These are phyloP conservation scores for Psilopogon haemacephalus DNA, from an alignment of 2,113 vertebrate species.

Conservation along the genomic window DNA sequence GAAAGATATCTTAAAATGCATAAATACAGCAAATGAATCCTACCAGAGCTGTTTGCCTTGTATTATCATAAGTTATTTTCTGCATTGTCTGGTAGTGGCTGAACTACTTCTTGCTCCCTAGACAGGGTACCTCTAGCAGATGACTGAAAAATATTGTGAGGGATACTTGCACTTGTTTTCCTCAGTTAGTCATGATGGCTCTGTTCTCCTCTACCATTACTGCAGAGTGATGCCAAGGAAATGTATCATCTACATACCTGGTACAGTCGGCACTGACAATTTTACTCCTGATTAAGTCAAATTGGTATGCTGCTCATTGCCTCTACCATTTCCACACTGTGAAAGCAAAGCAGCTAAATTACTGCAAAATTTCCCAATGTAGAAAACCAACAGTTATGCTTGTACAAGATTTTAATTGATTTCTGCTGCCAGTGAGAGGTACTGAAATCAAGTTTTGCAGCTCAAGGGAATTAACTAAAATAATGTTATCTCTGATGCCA, in stretches of 20 bases:
- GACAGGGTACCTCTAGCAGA: neutral
- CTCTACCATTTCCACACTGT: neutral
- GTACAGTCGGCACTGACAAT: neutral
- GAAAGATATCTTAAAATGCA: neutral
- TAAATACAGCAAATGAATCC: neutral
- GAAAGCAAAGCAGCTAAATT: neutral
- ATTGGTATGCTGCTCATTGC: neutral
- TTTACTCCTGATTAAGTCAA: neutral
- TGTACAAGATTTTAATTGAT: neutral
- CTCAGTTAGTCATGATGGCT: neutral
- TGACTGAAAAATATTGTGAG: neutral
- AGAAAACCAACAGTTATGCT: neutral
- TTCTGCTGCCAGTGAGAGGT: neutral
- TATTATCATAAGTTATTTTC: neutral
- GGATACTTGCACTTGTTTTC: neutral
- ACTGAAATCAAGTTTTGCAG: slow-evolving; percentile 2
- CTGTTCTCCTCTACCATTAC: neutral
- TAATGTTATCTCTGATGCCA: slow-evolving; percentile 17
- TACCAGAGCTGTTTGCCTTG: neutral
- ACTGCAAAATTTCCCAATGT: neutral
- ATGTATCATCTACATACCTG: neutral
- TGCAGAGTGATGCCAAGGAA: neutral
- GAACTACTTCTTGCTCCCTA: neutral
- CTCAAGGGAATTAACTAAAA: slow-evolving; percentile 29
- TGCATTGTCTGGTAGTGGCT: neutral